Evolutionary conservation across 1,140 invertebrate genomes (phyloP).

Genomic region (Zaprionus africanus): DNA sequence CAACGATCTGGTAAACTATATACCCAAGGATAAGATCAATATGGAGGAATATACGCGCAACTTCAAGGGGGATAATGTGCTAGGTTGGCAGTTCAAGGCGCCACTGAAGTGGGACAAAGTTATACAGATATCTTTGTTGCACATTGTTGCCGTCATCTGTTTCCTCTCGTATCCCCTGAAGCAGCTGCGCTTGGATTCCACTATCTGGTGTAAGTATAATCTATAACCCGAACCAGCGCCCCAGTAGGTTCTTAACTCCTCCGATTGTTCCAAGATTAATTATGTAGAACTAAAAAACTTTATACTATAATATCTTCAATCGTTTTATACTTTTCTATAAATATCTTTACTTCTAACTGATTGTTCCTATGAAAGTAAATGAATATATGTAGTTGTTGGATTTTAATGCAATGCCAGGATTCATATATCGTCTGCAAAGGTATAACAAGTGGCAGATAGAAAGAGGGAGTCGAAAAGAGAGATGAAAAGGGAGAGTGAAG

Average conservation of each 20-base stretch:
- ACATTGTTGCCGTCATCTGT: conserved; percentile 61
- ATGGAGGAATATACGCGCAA: conserved; percentile 69
- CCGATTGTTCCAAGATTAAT: no score
- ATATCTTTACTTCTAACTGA: no score
- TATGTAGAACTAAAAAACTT: no score
- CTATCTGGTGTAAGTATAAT: conserved; percentile 77
- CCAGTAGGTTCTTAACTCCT: no score
- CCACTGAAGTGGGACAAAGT: conserved; percentile 84
- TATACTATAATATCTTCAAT: no score
- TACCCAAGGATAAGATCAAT: conserved; percentile 71
- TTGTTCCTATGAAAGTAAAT: no score
- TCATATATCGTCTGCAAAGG: no score
- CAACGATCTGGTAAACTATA: conserved; percentile 41
- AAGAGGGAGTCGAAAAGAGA: conserved; percentile 17
- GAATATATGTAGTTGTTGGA: no score
- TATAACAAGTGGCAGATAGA: neutral
- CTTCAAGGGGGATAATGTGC: conserved; percentile 71
- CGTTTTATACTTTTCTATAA: no score
- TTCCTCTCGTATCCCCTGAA: conserved; percentile 61
- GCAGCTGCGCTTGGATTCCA: conserved; percentile 43
- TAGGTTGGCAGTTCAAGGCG: conserved; percentile 75
- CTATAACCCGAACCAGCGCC: no score
- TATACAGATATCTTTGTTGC: conserved; percentile 78
- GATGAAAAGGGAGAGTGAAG: neutral
- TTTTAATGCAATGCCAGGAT: no score